Percentiles rank a stretch among this genome's conserved stretches.
phyloP scores from a whole-genome alignment of 2,888 invertebrate species.

The Drepanosiphum platanoidis region DNA sequence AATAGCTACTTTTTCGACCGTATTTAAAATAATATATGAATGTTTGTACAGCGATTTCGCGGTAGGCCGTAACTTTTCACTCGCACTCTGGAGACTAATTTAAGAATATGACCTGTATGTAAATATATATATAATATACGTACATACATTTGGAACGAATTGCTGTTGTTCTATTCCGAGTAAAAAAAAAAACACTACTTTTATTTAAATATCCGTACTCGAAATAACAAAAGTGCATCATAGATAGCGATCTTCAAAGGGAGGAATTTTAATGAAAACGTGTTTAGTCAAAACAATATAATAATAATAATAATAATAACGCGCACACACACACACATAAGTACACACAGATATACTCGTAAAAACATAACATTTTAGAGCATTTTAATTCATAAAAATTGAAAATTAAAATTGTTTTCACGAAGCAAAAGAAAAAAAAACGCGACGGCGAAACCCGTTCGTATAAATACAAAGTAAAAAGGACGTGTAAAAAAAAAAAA shows the following conservation, averaged over 20 bases:
- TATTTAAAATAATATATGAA: background rate
- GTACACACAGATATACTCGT: too few species aligned
- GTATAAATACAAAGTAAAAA: too few species aligned
- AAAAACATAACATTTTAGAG: too few species aligned
- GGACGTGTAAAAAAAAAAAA: too few species aligned
- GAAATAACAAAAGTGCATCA: background rate
- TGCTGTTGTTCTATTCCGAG: background rate
- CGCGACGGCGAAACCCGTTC: too few species aligned
- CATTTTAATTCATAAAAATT: too few species aligned
- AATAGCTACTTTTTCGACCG: background rate
- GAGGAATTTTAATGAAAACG: background rate
- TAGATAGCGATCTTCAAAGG: background rate
- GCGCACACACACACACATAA: too few species aligned
- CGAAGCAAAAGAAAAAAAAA: too few species aligned
- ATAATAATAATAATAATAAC: too few species aligned
- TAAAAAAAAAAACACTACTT: background rate
- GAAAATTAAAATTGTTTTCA: background rate
- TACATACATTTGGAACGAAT: background rate
- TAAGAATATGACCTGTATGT: constrained; percentile 5
- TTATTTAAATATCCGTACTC: background rate
- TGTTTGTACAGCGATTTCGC: background rate
- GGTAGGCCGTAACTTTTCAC: background rate
- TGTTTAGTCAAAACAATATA: background rate
- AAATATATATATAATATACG: too few species aligned
- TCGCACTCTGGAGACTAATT: constrained; percentile 1